Base-by-base conservation (phyloP, 2,797 vertebrate species). In the Squalus acanthias region DNA sequence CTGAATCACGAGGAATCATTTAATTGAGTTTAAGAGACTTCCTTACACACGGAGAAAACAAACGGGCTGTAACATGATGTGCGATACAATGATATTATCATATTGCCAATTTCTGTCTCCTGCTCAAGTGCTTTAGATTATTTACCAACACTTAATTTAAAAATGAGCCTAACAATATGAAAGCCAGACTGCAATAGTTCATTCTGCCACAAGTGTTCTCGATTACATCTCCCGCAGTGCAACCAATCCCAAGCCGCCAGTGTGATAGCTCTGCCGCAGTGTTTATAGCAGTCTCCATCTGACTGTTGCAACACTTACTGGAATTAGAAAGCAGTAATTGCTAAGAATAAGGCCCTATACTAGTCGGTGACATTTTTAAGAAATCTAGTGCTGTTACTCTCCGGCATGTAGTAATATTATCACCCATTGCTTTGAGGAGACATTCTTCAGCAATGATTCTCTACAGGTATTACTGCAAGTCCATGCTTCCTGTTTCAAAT, bases 141-240 rank as follows among this genome's bases (percentile, higher is more conserved):
- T 91, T 50, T 69, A 33, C 33, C 65, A 46, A n/a, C 91, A 69
- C n/a, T 93, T 93, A 39, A 39, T 24, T 93, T 69, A 46, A 69
- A 93, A 93, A 46, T 26, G 33, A 93, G 60, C 15, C 20, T 17
- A n/a, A 33, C 15, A 63, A 22, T 10, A 69, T 46, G n/a, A 93
- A 93, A 69, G 39, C 1, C 63, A 93, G 29, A 3, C 60, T 63
- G 22, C 85, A 92, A 8, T 15, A 46, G 20, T 46, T 67, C 91
- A 93, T 93, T 93, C 91, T 69, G n/a, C 39, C 50, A 93, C 91
- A 93, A 93, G 91, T 22, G 39, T 67, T 69, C 65, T 69, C 39
- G 63, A 69, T 93, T 24, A 69, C 65, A 93, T 39, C n/a, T 26
- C 20, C n/a, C 8, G 22, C n/a, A 69, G 63, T 67, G 63, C n/a